Evolutionary conservation across 2,113 vertebrate genomes (phyloP).

Genomic region (Ariopsis seemanni): DNA sequence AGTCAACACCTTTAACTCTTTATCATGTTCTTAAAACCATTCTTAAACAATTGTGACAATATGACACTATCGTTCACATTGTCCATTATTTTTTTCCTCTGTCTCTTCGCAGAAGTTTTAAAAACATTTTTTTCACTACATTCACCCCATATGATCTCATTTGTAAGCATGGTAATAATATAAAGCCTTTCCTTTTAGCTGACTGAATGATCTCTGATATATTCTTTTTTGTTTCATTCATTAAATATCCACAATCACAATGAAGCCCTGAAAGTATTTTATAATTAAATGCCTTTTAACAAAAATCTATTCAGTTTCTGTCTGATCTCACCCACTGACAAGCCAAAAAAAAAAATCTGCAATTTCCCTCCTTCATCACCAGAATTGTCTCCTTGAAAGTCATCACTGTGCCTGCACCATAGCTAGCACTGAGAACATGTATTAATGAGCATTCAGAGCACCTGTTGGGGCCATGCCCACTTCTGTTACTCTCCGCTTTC

Average conservation of each 20-base stretch:
- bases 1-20: too few relatives aligned
- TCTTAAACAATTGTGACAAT: neutral
- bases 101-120: neutral
- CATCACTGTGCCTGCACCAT: conserved; percentile 17
- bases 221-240: neutral
- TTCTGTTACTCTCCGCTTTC: conserved; percentile 15
- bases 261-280: neutral
- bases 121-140: neutral
- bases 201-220: neutral
- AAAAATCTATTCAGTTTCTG: neutral
- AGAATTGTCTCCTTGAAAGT: conserved; percentile 21
- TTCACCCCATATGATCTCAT: neutral
- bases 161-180: neutral
- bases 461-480: conserved; percentile 35
- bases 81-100: neutral
- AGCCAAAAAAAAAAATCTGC: neutral
- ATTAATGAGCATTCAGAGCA: conserved; percentile 34
- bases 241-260: neutral
- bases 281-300: neutral
- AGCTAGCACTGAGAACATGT: conserved; percentile 9
- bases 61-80: neutral
- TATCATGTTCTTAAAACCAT: too few relatives aligned
- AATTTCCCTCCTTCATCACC: conserved; percentile 16
- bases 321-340: neutral
- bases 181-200: neutral